Base-by-base conservation (phyloP, 2,888 invertebrate species). In the Chymomyza fuscimana region DNA sequence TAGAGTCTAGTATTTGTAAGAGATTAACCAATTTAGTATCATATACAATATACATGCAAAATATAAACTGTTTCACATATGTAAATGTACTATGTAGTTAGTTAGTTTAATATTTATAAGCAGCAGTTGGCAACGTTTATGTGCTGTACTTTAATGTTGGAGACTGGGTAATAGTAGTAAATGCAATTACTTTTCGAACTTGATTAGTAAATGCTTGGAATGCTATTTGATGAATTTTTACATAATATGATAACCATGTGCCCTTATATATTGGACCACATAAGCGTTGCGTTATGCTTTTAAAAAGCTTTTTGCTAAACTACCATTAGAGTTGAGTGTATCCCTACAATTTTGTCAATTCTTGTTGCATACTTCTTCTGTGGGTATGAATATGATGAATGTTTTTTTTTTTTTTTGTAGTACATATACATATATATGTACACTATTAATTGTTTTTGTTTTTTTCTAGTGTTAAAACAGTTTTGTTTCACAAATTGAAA, bases 341-440 rank as follows among this genome's bases (percentile, higher is more conserved):
- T 83, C 83, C 83, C 83, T 83, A 83, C 83, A 86, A 81, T 81
- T 83, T 83, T 81, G 83, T 86, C 83, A 83, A 83, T 83, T 83
- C 75, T 77, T 79, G 78, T 78, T 81, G 67, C 71, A 69, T 56
- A 22, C 22, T 25, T 25, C 19, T 56, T 19, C 7, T 7, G 10
- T 15, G 56, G 54, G 32, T 64, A 4, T 69, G n/a, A 58, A 4
- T 52, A 52, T 5, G 52, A 9, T 54, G 54, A 16, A 54, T 15
- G 56, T 64, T 68, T 67, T 64, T 56, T 64, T 68, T 67, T 64
- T 56, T 73, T 54, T 68, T 69, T 69, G 63, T 76, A 68, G 51
- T 65, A 66, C 52, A 46, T 58, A 51, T 72, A 67, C 7, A 19
- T 58, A 58, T 58, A 19, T 58, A 58, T 58, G 56, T 50, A 58